A percentile compares a stretch with the other conserved stretches of the same genome.
These are phyloP conservation scores for Leptosomus discolor DNA, from an alignment of 2,113 vertebrate species.

Conservation along the genomic window DNA sequence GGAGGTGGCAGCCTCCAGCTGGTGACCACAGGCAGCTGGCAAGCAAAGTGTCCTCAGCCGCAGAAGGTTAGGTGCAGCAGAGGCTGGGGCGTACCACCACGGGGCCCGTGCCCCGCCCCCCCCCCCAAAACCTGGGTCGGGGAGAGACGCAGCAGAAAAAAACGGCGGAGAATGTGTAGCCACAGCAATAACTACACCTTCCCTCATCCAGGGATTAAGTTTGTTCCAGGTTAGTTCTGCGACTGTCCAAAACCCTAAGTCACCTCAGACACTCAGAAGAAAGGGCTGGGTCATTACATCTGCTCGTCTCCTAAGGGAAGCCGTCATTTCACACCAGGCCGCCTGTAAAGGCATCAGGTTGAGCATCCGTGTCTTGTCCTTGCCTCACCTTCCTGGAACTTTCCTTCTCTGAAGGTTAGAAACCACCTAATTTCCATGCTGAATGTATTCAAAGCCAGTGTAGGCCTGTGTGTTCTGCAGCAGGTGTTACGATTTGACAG, in stretches of 20 bases:
- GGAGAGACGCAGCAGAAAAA: background rate
- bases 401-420: background rate
- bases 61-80: background rate
- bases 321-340: background rate
- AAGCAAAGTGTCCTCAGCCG: background rate
- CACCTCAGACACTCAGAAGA: background rate
- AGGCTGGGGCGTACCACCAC: background rate
- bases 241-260: background rate
- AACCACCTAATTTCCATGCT: slow-evolving; percentile 18
- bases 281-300: background rate
- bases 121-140: background rate
- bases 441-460: background rate
- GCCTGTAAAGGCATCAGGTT: background rate
- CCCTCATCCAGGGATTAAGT: background rate
- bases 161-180: background rate
- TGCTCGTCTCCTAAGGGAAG: background rate
- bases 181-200: background rate
- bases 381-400: background rate
- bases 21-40: background rate
- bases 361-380: background rate
- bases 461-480: background rate
- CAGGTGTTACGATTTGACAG: background rate
- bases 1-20: background rate
- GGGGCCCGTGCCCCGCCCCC: no score
- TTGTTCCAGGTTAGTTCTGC: background rate